These are phyloP conservation scores for Heterodera schachtii DNA, from an alignment of 1,140 invertebrate species.

Conservation along the genomic window DNA sequence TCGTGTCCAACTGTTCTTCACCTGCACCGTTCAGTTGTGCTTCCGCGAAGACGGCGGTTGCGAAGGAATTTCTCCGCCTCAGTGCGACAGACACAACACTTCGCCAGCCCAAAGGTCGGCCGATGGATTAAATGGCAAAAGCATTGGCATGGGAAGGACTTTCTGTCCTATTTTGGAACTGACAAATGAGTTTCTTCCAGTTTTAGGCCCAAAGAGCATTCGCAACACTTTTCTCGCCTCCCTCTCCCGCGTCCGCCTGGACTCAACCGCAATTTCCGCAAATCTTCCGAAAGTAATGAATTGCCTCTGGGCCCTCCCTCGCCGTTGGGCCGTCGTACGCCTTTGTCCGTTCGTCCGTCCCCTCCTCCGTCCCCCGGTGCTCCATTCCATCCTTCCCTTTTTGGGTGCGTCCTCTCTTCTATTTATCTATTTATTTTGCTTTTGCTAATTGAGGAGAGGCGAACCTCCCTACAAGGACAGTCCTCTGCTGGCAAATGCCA, in stretches of 20 bases:
- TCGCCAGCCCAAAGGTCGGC: neutral
- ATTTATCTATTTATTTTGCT: neutral
- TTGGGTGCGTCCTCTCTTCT: constrained; percentile 25
- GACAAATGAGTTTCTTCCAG: too few relatives aligned
- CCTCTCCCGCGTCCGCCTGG: neutral
- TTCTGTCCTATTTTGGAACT: too few relatives aligned
- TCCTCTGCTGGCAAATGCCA: constrained; percentile 15
- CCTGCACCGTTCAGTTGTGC: constrained; percentile 61
- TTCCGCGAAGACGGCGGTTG: constrained; percentile 65
- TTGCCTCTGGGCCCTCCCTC: constrained; percentile 10
- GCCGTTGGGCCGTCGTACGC: neutral
- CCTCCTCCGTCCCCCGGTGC: neutral
- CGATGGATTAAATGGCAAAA: too few relatives aligned
- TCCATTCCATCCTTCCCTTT: constrained; percentile 11
- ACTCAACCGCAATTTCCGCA: neutral
- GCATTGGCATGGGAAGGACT: too few relatives aligned
- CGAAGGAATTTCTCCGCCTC: constrained; percentile 57
- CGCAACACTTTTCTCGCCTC: neutral
- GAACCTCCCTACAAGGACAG: constrained; percentile 42
- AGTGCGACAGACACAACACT: neutral
- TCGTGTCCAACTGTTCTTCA: constrained; percentile 65
- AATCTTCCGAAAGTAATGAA: neutral
- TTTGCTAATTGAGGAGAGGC: constrained; percentile 19
- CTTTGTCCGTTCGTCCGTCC: neutral
- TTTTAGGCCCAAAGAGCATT: too few relatives aligned